Evolutionary conservation across 2,888 invertebrate species (phyloP), one percentile per base, ranked within the genome.

Genomic region (Sarcophaga subvicina): DNA sequence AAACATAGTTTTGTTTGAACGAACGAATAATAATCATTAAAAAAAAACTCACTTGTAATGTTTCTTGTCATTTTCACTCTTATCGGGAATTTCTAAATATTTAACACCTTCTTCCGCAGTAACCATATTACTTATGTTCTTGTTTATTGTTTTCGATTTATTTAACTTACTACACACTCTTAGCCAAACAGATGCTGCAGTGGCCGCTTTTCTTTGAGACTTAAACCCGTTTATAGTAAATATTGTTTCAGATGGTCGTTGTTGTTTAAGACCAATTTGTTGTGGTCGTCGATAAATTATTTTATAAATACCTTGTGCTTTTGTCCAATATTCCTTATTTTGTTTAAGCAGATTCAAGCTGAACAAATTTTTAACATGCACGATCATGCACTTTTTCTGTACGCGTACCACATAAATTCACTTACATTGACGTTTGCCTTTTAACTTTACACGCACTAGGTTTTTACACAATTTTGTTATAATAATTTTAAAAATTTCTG

Each of bases 61-160:
- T 91, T 97, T 97, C 91, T 96, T 96, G 93, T 97, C 97, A 89
- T 95, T 96, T 80, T 94, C 95, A 73, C 97, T 97, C 93, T 97
- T 96, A 59, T 95, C 94, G 12, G 97, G 97, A 88, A 94, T 93
- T 69, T 94, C 90, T 86, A 95, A 92, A 90, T 93, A 93, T 27
- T 86, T 89, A 5, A 92, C 89, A 45, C 80, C 83, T 2, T 90
- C 89, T 14, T 89, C 82, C 17, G 86, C n/a, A 63, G 69, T 79
- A 12, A 79, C 82, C 85, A 85, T 85, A 37, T 63, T 85, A 17
- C 22, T 4, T n/a, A 62, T 22, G 3, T 49, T 80, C 12, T 27
- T 2, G 12, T 70, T 45, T 54, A 45, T 4, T 49, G 6, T 6
- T 27, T 17, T 67, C 14, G 4, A 12, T 12, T 27, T 67, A 45